Conservation (phyloP, 2,113 vertebrate genomes). For the Scatophagus argus region DNA sequence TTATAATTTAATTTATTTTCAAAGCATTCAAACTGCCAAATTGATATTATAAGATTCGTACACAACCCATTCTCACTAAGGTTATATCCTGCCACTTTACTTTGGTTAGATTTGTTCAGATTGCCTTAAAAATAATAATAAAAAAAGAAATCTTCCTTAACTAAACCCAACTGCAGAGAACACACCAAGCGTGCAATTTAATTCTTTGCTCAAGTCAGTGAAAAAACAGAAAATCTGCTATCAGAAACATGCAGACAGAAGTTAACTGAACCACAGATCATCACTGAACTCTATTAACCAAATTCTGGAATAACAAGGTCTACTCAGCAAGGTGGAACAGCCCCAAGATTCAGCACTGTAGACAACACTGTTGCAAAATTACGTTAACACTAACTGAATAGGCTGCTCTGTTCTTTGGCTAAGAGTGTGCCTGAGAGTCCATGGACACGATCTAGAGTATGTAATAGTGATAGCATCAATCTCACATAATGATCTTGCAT, state of each 20-base stretch:
- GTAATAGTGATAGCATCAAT: not conserved
- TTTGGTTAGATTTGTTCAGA: not conserved
- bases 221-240: not conserved
- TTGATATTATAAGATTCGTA: not conserved
- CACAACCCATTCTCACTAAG: not conserved
- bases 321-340: not conserved
- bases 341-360: slow-evolving; percentile 13
- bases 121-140: no score
- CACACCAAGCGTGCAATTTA: not conserved
- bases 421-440: not conserved
- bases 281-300: not conserved
- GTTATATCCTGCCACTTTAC: not conserved
- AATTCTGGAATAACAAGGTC: not conserved
- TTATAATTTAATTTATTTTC: not conserved
- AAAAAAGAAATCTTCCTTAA: not conserved
- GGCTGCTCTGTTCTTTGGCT: not conserved
- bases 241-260: not conserved
- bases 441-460: no score
- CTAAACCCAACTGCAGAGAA: not conserved
- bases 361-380: no score
- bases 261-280: not conserved
- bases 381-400: no score
- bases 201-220: not conserved
- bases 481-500: not conserved
- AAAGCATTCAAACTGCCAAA: not conserved